Evolutionary conservation across 2,888 invertebrate species (phyloP).

Genomic region (Bhutanitis thaidina): DNA sequence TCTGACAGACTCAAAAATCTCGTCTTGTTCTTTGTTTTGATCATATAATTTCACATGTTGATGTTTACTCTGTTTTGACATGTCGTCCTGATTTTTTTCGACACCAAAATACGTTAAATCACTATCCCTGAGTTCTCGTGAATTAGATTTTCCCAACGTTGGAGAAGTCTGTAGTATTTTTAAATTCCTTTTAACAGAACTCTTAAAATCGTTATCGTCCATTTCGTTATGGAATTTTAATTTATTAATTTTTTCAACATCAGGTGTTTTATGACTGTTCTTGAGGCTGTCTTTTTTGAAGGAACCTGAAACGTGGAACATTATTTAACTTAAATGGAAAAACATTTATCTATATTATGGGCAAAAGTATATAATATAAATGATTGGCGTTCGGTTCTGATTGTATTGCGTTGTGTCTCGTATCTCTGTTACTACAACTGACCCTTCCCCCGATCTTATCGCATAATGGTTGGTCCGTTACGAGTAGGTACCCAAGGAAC

Average conservation of each 20-base stretch:
- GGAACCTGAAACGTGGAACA: conserved; percentile 17
- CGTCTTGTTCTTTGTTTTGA: conserved; percentile 41
- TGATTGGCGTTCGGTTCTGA: no score
- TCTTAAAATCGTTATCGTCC: conserved; percentile 1
- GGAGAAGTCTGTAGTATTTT: conserved; percentile 45
- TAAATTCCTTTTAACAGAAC: conserved; percentile 38
- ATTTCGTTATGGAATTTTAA: conserved; percentile 1
- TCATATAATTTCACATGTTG: conserved; percentile 23
- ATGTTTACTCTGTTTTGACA: background rate
- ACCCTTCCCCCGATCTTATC: no score
- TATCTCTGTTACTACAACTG: no score
- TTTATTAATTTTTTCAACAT: background rate
- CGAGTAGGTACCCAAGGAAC: no score
- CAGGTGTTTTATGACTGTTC: conserved; percentile 2
- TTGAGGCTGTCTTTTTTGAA: conserved; percentile 6
- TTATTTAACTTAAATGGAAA: background rate
- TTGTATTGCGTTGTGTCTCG: no score
- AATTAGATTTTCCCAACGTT: conserved; percentile 44
- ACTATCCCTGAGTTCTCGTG: conserved; percentile 77
- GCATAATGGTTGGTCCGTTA: no score
- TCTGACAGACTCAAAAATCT: conserved; percentile 63
- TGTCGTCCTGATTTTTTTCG: conserved; percentile 32
- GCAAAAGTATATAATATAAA: no score
- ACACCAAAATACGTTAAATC: conserved; percentile 81
- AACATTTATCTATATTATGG: no score